Evolutionary conservation across 2,888 invertebrate species (phyloP), one percentile per base, ranked within the genome.

Genomic region (Ochlodes sylvanus): DNA sequence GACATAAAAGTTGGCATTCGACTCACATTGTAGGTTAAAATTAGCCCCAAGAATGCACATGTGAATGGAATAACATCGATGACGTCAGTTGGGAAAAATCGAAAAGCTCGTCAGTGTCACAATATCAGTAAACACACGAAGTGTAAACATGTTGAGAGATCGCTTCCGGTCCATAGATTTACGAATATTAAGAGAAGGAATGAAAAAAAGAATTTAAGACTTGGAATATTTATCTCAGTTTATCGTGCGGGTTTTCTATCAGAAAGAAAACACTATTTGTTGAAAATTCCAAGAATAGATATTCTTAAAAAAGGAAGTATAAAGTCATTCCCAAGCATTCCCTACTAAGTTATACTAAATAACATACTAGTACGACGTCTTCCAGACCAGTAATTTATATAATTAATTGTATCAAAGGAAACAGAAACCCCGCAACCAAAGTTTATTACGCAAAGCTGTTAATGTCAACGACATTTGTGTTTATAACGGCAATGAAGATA

Each of bases 131-230:
- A 44, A 66, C 54, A 58, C 60, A 66, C 60, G 54, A 19, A 54
- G 60, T 41, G 60, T 60, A 60, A 60, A 66, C 60, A 54, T 27
- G 60, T 41, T 66, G 66, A 54, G 60, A 54, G 52, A 32, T 34
- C 17, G 54, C 54, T 60, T 66, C 54, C 66, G 60, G 54, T 19
- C 54, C 19, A 66, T 54, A 52, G n/a, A 52, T 6, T 15, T 5
- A 32, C 9, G 41, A 47, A 47, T 47, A 47, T 7, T 7, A 47
- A 60, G 66, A 58, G 58, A 7, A 15, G 58, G 12, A 32, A 6
- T 5, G 0, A 21, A 54, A 21, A 52, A 52, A 7, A 19, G 6
- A 19, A 52, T 12, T 52, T n/a, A n/a, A n/a, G n/a, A n/a, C n/a
- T n/a, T n/a, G n/a, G n/a, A n/a, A n/a, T n/a, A n/a, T n/a, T n/a